These are phyloP conservation scores for Pundamilia nyererei DNA, from an alignment of 2,113 vertebrate genomes.

Conservation along the genomic window DNA sequence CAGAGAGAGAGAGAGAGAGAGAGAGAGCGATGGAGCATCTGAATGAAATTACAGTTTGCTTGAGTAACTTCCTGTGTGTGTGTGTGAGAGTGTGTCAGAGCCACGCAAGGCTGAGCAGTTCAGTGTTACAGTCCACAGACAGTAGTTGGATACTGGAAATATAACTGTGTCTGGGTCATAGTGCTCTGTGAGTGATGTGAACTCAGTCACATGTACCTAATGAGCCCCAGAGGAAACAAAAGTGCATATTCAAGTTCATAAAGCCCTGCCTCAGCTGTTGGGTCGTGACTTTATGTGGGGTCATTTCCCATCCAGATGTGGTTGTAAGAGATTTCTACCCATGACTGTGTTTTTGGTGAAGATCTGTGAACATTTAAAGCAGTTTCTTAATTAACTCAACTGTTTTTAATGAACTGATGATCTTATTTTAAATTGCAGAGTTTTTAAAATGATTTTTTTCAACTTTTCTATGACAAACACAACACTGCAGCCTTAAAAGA, in stretches of 20 bases:
- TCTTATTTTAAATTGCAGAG: not conserved
- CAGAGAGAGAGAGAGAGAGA: not conserved
- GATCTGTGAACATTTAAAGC: not conserved
- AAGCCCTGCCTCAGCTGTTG: not conserved
- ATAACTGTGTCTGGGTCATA: not conserved
- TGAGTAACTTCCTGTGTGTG: constrained; percentile 14
- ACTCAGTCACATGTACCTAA: not conserved
- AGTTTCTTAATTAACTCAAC: not conserved
- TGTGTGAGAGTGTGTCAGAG: constrained; percentile 2
- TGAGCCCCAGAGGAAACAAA: not conserved
- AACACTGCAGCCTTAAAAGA: not conserved
- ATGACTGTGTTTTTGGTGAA: not conserved
- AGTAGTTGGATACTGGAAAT: constrained; percentile 13
- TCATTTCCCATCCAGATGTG: not conserved
- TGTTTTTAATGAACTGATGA: not conserved
- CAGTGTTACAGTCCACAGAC: not conserved
- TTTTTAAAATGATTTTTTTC: not conserved
- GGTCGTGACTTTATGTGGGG: not conserved
- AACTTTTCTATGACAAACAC: not conserved
- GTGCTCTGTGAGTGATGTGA: not conserved
- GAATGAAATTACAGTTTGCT: constrained; percentile 25
- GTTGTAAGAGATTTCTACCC: not conserved
- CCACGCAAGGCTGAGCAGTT: not conserved
- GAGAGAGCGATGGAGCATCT: not conserved
- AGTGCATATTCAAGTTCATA: not conserved